Base-by-base conservation (phyloP, 2,888 invertebrate genomes). In the Phyto melanocephala region DNA sequence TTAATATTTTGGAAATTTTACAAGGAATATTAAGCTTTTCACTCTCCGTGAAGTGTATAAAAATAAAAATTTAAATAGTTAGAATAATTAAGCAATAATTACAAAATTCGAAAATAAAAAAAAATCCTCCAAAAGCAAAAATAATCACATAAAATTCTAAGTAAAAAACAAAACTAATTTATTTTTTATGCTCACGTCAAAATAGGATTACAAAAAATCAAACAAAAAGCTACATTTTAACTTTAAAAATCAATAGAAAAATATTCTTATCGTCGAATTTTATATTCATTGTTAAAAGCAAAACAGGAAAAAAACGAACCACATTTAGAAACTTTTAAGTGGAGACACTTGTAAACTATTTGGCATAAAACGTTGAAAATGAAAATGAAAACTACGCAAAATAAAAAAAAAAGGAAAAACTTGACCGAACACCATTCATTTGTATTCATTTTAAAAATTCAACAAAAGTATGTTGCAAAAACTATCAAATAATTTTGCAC, bases 261-360 rank as follows among this genome's bases (percentile, higher is more conserved):
- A 33, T 35, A 50, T 35, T 77, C 70, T 68, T 28, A 33, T 50
- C 52, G 40, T 45, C 8, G 1, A 37, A 47, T 28, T 67, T 67
- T 20, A 10, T 50, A 54, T 63, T 63, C 62, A 63, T 35, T 47
- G 56, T 24, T 54, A 17, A 54, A 24, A 40, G 17, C 13, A 50
- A n/a, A 20, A 4, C 5, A 71, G 33, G 0, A 42, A 60, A 52
- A 58, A 7, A n/a, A 60, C 4, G 1, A 45, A 28, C 35, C 68
- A 62, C 54, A 70, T 80, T 70, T 63, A 54, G 68, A 75, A 62
- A 75, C 60, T 80, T 75, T 80, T 70, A 58, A 80, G 80, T 68
- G 62, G 28, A 65, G 52, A 72, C 52, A 72, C 72, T 79, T 79
- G 67, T 52, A 72, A 42, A 20, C 50, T 22, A 72, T 60, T 65